Percentiles rank a stretch among this genome's conserved stretches.
Evolutionary conservation across 1,140 invertebrate species (phyloP).

Genomic region (Drosophila paulistorum): DNA sequence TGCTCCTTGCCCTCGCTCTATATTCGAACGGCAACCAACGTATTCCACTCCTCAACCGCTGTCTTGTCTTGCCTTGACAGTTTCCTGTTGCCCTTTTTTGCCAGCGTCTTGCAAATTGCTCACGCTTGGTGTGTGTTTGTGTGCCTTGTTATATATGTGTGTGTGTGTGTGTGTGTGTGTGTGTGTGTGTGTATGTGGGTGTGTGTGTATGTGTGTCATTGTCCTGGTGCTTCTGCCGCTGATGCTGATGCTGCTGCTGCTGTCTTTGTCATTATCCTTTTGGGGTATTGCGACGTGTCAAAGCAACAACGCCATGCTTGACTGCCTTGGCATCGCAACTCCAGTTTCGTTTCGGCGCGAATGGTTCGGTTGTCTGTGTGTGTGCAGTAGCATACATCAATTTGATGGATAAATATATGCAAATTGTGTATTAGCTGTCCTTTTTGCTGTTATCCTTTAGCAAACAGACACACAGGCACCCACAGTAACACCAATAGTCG

Average conservation of each 20-base stretch:
- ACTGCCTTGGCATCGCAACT: slow-evolving; percentile 14
- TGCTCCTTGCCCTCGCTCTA: slow-evolving; percentile 37
- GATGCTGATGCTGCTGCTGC: slow-evolving; percentile 48
- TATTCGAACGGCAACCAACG: not conserved
- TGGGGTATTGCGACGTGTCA: slow-evolving; percentile 80
- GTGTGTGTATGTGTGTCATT: slow-evolving; percentile 54
- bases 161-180: no score
- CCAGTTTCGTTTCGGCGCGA: not conserved
- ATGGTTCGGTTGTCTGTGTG: slow-evolving; percentile 13
- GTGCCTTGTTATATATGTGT: slow-evolving; percentile 24
- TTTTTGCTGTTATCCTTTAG: slow-evolving; percentile 80
- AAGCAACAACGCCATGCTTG: slow-evolving; percentile 73
- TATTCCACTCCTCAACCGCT: slow-evolving; percentile 9
- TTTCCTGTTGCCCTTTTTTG: slow-evolving; percentile 77
- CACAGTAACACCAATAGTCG: slow-evolving; percentile 57
- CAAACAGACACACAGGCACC: slow-evolving; percentile 60
- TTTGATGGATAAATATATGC: slow-evolving; percentile 83
- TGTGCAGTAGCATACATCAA: slow-evolving; percentile 82
- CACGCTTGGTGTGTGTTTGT: slow-evolving; percentile 64
- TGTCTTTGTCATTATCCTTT: slow-evolving; percentile 81
- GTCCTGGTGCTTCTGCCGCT: slow-evolving; percentile 54
- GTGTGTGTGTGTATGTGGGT: no score
- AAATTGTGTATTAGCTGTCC: slow-evolving; percentile 82
- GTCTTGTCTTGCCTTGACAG: slow-evolving; percentile 44
- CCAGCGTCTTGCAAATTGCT: slow-evolving; percentile 77